Evolutionary conservation across 1,140 invertebrate genomes (phyloP), one percentile per base, ranked within the genome.

Genomic region (Oedothorax gibbosus): DNA sequence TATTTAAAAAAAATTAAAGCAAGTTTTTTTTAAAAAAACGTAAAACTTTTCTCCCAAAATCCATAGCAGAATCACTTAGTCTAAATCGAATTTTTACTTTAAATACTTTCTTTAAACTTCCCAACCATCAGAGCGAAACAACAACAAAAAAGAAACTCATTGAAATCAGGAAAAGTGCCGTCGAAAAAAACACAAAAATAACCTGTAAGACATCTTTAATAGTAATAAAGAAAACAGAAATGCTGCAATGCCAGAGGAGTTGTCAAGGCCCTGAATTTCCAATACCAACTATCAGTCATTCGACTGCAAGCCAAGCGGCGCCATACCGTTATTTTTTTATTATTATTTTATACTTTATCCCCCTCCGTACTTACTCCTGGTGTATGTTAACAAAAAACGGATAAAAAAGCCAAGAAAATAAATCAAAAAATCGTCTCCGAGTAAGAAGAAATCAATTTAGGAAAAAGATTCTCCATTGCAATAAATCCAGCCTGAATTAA

Each of bases 401-500:
- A 35, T 35, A 35, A 35, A 35, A 35, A 35, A 35, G 35, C 35
- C 35, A 84, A 75, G 53, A 50, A 18, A 54, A 56, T 54, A 66
- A 79, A 78, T 54, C 35, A 11, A 56, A 66, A 66, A 79, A 78
- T 54, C 35, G 15, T 54, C 76, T 7, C 18, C 77, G 62, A 50
- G 49, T 75, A 62, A 84, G 78, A 81, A 81, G 78, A 81, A 81
- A 79, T 79, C 77, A 79, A 79, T 79, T 79, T 79, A 68, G 49
- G 64, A 66, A 81, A 84, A 84, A 84, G 60, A 65, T 62, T 72
- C 76, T 64, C 64, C 62, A 62, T 75, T 72, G 81, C 81, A 75
- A 66, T 84, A 84, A 75, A 76, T 75, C 81, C 81, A 64, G n/a
- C 51, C 21, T 66, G 81, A 84, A 84, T 84, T 84, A 84, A 84